phyloP scores from a whole-genome alignment of 2,113 vertebrate genomes.

The Gobiocypris rarus region DNA sequence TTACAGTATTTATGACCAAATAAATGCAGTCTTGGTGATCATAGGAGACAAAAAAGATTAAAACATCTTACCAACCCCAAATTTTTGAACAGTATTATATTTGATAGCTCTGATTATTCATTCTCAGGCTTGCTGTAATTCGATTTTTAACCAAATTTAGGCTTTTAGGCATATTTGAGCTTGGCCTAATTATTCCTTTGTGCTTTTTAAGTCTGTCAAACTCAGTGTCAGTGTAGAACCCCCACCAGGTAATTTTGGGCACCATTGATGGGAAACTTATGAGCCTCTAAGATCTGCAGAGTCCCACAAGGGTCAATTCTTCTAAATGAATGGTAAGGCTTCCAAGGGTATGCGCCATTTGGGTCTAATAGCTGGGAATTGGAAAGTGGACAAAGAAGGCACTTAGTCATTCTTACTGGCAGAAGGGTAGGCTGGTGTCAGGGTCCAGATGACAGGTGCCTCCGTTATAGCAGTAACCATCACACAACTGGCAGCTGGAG shows the following conservation, averaged over 20 bases:
- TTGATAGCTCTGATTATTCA: neutral
- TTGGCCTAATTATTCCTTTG: neutral
- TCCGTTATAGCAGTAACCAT: slow-evolving; percentile 98
- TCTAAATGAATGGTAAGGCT: slow-evolving; percentile 10
- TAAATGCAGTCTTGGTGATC: neutral
- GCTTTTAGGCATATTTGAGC: slow-evolving; percentile 34
- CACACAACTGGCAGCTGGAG: slow-evolving; percentile 95
- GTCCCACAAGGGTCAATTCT: too few relatives aligned
- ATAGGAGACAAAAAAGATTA: neutral
- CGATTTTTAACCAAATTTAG: neutral
- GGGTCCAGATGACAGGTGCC: slow-evolving; percentile 96
- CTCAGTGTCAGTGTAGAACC: slow-evolving; percentile 56
- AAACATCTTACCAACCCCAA: neutral
- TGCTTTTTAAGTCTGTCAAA: slow-evolving; percentile 48
- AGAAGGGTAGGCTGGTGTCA: slow-evolving; percentile 92
- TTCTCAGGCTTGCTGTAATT: neutral
- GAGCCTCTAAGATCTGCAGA: slow-evolving; percentile 25
- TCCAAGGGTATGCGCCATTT: neutral
- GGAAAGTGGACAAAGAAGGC: slow-evolving; percentile 47
- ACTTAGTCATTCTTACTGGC: slow-evolving; percentile 89
- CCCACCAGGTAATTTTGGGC: slow-evolving; percentile 57
- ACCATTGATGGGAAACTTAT: slow-evolving; percentile 63
- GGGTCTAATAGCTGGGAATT: slow-evolving; percentile 42
- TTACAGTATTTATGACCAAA: neutral
- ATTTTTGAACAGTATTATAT: neutral